Conservation (phyloP, 2,888 invertebrate genomes). For the Cerceris ruficornis region DNA sequence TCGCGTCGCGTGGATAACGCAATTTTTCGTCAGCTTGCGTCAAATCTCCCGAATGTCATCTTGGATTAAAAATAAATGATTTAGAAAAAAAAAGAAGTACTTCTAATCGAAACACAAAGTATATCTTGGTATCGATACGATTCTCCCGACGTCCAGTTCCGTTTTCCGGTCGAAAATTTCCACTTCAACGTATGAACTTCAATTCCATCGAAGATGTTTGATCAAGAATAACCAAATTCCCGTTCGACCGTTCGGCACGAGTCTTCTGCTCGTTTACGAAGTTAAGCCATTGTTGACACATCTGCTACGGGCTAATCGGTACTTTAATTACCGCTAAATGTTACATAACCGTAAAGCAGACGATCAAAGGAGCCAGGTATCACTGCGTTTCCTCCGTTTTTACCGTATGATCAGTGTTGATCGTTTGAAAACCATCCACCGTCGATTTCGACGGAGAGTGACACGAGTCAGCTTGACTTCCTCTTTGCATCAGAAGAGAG, state of each 20-base stretch:
- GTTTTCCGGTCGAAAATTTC: slow-evolving; percentile 12
- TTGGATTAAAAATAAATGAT: no score
- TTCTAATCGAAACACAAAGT: no score
- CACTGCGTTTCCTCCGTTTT: neutral
- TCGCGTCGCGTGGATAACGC: no score
- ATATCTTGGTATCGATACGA: neutral
- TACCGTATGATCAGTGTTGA: neutral
- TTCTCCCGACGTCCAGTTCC: slow-evolving; percentile 27
- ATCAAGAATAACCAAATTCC: neutral
- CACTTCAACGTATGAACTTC: neutral
- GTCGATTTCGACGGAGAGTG: neutral
- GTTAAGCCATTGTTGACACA: slow-evolving; percentile 21
- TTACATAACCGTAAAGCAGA: slow-evolving; percentile 28
- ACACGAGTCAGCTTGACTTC: neutral
- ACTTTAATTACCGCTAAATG: slow-evolving; percentile 34
- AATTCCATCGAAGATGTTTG: neutral
- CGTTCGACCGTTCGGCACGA: neutral
- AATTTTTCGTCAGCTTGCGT: no score
- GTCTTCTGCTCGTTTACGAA: slow-evolving; percentile 7
- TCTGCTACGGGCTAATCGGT: slow-evolving; percentile 35
- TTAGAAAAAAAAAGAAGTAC: no score
- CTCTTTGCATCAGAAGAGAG: neutral
- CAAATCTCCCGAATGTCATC: no score
- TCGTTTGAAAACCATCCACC: neutral
- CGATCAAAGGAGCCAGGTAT: neutral